Conservation (phyloP, 2,113 vertebrate species). For the Elanus axillaris region DNA sequence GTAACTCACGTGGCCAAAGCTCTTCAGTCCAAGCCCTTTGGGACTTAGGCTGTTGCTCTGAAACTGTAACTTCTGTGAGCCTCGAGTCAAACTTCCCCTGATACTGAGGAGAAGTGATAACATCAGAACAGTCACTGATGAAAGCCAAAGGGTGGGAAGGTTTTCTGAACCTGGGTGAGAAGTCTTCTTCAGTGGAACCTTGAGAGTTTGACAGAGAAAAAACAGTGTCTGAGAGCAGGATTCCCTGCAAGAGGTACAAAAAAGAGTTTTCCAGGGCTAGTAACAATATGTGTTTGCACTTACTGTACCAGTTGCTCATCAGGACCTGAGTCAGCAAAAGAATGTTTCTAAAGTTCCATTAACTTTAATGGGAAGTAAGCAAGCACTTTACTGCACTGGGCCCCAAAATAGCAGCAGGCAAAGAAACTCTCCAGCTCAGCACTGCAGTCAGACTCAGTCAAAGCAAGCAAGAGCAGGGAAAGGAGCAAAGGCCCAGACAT, state of each 20-base stretch:
- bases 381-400: not conserved
- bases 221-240: not conserved
- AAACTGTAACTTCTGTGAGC: not conserved
- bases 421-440: slow-evolving; percentile 22
- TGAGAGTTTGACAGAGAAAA: not conserved
- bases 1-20: not conserved
- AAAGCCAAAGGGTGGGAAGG: not conserved
- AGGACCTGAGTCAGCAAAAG: slow-evolving; percentile 14
- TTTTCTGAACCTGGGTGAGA: not conserved
- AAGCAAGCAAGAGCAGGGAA: not conserved
- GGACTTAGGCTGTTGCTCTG: not conserved
- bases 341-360: not conserved
- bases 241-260: not conserved
- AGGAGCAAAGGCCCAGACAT: not conserved
- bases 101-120: not conserved
- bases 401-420: slow-evolving; percentile 23
- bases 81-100: not conserved
- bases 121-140: not conserved
- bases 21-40: not conserved
- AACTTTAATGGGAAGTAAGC: slow-evolving; percentile 32
- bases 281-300: not conserved
- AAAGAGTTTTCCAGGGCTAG: not conserved
- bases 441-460: not conserved
- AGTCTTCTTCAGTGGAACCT: not conserved
- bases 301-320: not conserved